Conservation (phyloP, 2,888 invertebrate genomes). For the Fissipunctia ypsillon region DNA sequence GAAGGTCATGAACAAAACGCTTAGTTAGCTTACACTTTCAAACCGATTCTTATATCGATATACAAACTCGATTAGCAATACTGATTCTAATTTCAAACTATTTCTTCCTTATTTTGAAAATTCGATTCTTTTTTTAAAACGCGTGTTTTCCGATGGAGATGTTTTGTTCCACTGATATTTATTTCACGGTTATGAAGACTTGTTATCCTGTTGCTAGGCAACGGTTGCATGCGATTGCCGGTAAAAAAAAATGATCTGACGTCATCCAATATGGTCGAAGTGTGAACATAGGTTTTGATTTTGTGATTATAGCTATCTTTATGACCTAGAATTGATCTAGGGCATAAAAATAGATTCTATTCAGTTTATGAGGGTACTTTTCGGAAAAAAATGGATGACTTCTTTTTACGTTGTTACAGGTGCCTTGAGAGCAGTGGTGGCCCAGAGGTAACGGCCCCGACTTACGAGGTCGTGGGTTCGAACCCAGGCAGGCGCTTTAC, state of each 20-base stretch:
- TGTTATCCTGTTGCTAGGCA: slow-evolving; percentile 84
- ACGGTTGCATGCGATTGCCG: slow-evolving; percentile 65
- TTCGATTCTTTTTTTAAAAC: slow-evolving; percentile 62
- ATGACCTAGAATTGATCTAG: slow-evolving; percentile 24
- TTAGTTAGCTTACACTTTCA: slow-evolving; percentile 66
- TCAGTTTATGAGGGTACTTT: neutral
- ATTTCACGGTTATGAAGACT: slow-evolving; percentile 68
- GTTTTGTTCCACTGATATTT: slow-evolving; percentile 66
- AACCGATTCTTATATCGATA: slow-evolving; percentile 29
- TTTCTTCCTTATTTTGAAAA: slow-evolving; percentile 16
- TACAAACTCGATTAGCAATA: neutral
- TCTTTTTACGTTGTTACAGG: neutral
- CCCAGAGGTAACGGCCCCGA: too few species aligned
- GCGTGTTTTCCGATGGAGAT: slow-evolving; percentile 72
- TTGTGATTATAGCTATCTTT: slow-evolving; percentile 25
- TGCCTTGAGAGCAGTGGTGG: too few species aligned
- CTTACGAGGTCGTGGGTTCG: too few species aligned
- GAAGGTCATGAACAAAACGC: slow-evolving; percentile 76
- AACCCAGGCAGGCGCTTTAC: too few species aligned
- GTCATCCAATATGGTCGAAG: slow-evolving; percentile 32
- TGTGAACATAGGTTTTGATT: slow-evolving; percentile 29
- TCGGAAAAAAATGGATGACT: neutral
- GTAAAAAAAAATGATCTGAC: slow-evolving; percentile 50
- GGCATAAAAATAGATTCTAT: neutral
- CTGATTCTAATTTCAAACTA: slow-evolving; percentile 3